phyloP scores from a whole-genome alignment of 1,140 invertebrate genomes.

The Brachionus angularis region DNA sequence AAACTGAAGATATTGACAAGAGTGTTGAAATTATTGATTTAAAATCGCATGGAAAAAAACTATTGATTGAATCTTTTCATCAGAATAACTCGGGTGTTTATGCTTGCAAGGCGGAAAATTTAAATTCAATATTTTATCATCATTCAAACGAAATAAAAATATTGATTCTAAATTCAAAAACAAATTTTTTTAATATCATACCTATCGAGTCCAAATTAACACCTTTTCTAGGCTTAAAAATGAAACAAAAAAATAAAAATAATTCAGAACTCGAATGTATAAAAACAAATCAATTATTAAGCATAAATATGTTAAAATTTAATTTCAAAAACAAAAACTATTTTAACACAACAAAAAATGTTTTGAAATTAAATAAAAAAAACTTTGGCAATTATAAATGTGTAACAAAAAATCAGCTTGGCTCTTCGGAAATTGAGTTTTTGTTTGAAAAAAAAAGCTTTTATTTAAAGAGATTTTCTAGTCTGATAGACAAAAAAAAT shows the following conservation, averaged over 20 bases:
- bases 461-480: not conserved
- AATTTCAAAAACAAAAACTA: no score
- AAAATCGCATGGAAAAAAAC: not conserved
- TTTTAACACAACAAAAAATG: no score
- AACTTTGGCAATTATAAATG: not conserved
- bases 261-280: not conserved
- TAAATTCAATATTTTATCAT: constrained; percentile 12
- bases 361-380: not conserved
- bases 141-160: constrained; percentile 19
- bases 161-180: constrained; percentile 7
- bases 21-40: not conserved
- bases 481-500: not conserved
- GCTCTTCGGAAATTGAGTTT: not conserved
- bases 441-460: not conserved
- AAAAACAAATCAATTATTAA: no score
- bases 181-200: not conserved
- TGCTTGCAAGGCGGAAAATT: not conserved
- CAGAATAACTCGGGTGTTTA: not conserved
- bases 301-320: no score
- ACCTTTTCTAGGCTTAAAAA: not conserved
- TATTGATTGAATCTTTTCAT: constrained; percentile 20
- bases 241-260: not conserved
- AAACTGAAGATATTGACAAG: constrained; percentile 1
- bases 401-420: not conserved
- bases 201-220: constrained; percentile 18